Evolutionary conservation across 2,113 vertebrate genomes (phyloP).

Genomic region (Camelus dromedarius): DNA sequence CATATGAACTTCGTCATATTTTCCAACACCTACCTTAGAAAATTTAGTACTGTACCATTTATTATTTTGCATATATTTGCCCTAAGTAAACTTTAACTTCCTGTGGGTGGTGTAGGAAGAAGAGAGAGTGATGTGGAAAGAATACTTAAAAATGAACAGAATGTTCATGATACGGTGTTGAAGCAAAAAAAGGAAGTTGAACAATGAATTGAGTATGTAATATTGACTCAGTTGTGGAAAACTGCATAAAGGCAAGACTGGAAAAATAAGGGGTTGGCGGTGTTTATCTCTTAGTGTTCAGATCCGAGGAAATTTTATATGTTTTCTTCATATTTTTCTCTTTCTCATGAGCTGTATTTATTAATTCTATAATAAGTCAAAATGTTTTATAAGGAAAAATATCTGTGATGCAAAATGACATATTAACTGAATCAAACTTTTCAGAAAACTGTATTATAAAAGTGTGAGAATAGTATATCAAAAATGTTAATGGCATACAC

Average conservation of each 20-base stretch:
- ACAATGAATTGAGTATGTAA: neutral
- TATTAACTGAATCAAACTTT: slow-evolving; percentile 1
- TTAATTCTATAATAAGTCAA: neutral
- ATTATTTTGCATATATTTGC: neutral
- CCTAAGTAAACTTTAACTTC: slow-evolving; percentile 45
- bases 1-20: neutral
- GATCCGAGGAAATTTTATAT: neutral
- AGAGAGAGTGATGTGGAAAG: neutral
- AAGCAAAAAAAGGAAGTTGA: neutral
- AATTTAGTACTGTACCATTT: neutral
- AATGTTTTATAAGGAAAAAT: neutral
- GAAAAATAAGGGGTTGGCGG: neutral
- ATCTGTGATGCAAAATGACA: neutral
- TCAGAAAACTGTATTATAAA: neutral
- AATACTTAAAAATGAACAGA: slow-evolving; percentile 14
- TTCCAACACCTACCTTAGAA: neutral
- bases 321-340: slow-evolving; percentile 21
- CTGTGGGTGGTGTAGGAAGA: neutral
- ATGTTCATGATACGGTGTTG: neutral
- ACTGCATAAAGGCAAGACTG: neutral
- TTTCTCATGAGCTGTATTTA: neutral
- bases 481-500: neutral
- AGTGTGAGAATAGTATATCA: neutral
- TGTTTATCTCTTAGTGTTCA: neutral
- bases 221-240: slow-evolving; percentile 45